phyloP scores from a whole-genome alignment of 2,888 invertebrate species.

The Ypsolopha scabrella region DNA sequence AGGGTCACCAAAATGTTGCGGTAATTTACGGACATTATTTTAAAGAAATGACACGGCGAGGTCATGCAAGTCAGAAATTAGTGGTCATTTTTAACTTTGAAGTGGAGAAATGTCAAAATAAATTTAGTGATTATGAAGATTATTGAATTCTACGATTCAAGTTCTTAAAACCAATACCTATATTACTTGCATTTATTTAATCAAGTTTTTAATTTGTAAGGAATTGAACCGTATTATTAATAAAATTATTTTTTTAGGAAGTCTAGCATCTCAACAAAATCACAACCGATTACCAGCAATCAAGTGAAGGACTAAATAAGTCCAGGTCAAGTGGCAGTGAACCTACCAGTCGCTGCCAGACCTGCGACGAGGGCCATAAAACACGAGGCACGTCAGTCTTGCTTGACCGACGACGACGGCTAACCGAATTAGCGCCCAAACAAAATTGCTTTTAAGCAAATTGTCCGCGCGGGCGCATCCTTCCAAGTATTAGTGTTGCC shows the following conservation, averaged over 20 bases:
- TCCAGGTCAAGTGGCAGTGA: constrained; percentile 1
- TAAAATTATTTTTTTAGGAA: too few species aligned
- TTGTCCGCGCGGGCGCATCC: constrained; percentile 7
- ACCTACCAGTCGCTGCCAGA: constrained; percentile 4
- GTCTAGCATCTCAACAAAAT: too few species aligned
- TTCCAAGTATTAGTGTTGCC: not conserved
- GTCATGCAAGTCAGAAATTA: not conserved
- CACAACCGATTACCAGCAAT: too few species aligned
- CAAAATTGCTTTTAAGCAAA: constrained; percentile 10
- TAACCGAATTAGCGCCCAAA: constrained; percentile 26
- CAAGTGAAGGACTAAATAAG: not conserved
- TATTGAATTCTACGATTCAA: too few species aligned
- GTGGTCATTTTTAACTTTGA: not conserved
- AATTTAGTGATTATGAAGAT: not conserved
- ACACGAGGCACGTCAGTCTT: constrained; percentile 23
- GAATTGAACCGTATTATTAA: too few species aligned
- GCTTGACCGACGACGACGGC: constrained; percentile 16
- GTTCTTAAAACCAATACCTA: not conserved
- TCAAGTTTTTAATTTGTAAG: too few species aligned
- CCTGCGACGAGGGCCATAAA: constrained; percentile 1
- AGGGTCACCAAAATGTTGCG: not conserved
- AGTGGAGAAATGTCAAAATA: not conserved
- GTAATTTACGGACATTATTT: constrained; percentile 1
- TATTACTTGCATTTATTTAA: too few species aligned
- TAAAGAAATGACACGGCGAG: not conserved